These are phyloP conservation scores for Rhizoglyphus robini DNA, from an alignment of 1,140 invertebrate species.

Conservation along the genomic window DNA sequence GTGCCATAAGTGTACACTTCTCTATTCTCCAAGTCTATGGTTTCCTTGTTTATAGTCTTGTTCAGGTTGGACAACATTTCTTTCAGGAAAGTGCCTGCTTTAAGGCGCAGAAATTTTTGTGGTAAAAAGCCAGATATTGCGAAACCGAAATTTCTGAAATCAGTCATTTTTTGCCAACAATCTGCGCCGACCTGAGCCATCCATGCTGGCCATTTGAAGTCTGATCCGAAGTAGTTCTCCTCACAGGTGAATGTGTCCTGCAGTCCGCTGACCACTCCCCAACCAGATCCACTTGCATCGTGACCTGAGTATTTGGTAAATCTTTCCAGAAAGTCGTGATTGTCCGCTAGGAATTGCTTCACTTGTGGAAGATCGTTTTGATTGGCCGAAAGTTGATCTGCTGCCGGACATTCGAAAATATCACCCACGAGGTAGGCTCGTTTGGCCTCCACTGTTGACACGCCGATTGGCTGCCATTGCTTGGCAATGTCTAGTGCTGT, in stretches of 20 bases:
- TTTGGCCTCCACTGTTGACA: background rate
- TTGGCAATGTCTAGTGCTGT: background rate
- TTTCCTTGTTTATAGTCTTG: background rate
- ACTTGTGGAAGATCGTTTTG: background rate
- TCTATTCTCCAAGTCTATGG: background rate
- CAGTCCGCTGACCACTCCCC: background rate
- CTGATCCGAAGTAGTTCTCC: background rate
- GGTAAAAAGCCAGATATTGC: background rate
- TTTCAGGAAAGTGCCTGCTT: background rate
- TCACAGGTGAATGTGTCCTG: background rate
- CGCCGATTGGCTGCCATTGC: slow-evolving; percentile 16
- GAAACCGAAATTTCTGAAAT: background rate
- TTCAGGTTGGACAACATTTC: background rate
- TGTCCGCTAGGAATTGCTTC: background rate
- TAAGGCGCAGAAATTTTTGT: background rate
- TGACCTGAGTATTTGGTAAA: background rate
- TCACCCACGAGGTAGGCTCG: background rate
- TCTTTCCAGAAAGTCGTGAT: background rate
- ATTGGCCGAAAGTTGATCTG: background rate
- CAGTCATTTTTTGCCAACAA: background rate
- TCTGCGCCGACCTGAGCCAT: slow-evolving; percentile 1
- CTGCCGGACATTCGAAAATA: background rate
- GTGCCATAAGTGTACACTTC: background rate
- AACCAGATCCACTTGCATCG: background rate
- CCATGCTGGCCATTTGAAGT: background rate